A percentile compares a stretch with the other conserved stretches of the same genome.
These are phyloP conservation scores for Homalodisca vitripennis DNA, from an alignment of 1,140 invertebrate genomes.

Conservation along the genomic window DNA sequence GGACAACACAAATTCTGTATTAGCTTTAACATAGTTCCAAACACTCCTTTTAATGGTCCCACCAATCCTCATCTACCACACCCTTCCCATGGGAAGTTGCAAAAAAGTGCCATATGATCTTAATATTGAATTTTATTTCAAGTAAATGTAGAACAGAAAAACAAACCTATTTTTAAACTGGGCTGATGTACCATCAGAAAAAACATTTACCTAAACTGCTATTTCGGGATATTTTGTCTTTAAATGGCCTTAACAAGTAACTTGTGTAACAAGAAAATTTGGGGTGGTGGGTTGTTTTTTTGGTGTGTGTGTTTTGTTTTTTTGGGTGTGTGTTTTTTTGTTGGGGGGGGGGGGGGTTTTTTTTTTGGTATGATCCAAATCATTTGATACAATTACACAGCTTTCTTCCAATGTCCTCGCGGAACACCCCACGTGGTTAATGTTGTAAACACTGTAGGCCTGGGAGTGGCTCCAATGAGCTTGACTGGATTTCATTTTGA, in stretches of 20 bases:
- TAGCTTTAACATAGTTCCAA: conserved; percentile 8
- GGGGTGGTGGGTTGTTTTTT: too few species aligned
- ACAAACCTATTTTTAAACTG: conserved; percentile 31
- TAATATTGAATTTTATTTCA: conserved; percentile 38
- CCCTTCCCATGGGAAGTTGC: conserved; percentile 45
- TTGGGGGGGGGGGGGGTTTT: too few species aligned
- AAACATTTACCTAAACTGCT: conserved; percentile 13
- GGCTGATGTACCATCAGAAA: conserved; percentile 21
- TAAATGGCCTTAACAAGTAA: neutral
- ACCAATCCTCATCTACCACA: conserved; percentile 42
- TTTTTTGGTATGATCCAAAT: neutral
- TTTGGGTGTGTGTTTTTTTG: too few species aligned
- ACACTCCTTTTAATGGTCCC: conserved; percentile 32
- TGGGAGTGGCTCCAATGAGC: conserved; percentile 8
- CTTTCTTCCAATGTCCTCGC: neutral
- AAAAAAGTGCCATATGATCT: conserved; percentile 43
- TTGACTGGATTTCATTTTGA: conserved; percentile 1
- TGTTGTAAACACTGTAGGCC: neutral
- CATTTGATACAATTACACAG: neutral
- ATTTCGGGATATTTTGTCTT: neutral
- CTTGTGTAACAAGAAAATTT: neutral
- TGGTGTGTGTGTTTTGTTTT: too few species aligned
- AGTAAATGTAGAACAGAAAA: conserved; percentile 26
- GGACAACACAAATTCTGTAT: too few species aligned
- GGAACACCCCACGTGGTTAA: neutral